These are phyloP conservation scores for Lophotriccus pileatus DNA, from an alignment of 2,797 vertebrate genomes.

Conservation along the genomic window DNA sequence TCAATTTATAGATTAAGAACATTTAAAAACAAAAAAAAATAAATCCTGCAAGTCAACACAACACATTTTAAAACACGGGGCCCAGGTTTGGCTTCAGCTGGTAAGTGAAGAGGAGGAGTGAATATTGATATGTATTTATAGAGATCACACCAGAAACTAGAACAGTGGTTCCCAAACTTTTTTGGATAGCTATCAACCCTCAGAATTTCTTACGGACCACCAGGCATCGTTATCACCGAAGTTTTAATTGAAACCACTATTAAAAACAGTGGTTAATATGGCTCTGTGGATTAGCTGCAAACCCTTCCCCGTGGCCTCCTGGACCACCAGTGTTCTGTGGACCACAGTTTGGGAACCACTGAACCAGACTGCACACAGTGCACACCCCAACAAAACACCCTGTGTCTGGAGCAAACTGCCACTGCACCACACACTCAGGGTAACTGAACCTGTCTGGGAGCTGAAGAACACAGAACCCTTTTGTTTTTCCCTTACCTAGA, in stretches of 20 bases:
- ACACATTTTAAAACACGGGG: neutral
- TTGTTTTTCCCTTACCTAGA: neutral
- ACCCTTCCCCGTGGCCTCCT: constrained; percentile 21
- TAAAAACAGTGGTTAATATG: constrained; percentile 34
- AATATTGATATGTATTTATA: neutral
- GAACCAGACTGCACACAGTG: constrained; percentile 32
- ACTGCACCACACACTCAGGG: neutral
- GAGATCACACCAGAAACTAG: neutral
- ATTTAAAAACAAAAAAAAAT: neutral
- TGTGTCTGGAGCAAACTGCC: neutral
- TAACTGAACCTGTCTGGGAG: neutral
- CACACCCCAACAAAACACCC: neutral
- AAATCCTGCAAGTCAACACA: neutral
- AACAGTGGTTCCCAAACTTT: neutral
- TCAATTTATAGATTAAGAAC: neutral
- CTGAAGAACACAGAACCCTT: neutral
- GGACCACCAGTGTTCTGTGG: constrained; percentile 45
- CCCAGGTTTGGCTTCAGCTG: neutral
- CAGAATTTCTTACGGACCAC: constrained; percentile 38
- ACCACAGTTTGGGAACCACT: neutral
- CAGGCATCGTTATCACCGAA: constrained; percentile 39
- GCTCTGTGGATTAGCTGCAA: constrained; percentile 18
- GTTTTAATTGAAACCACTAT: constrained; percentile 64
- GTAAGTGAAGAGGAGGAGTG: neutral
- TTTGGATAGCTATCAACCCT: constrained; percentile 44